Conservation (phyloP, 2,888 invertebrate genomes). For the Pollenia griseotomentosa region DNA sequence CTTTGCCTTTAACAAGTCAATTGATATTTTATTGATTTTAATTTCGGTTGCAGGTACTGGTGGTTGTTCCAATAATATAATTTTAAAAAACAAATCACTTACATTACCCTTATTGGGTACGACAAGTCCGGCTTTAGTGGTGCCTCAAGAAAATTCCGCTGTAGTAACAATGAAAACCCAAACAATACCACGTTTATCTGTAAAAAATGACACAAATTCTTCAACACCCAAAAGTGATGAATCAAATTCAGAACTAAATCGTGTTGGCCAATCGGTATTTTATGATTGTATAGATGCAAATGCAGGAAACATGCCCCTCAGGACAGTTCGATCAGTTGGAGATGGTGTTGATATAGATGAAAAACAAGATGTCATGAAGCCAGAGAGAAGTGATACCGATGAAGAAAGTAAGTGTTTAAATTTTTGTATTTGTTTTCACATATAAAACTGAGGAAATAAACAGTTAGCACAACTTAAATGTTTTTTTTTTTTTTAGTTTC, state of each 20-base stretch:
- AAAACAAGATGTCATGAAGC: conserved; percentile 92
- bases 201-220: conserved; percentile 68
- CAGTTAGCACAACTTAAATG: too few species aligned
- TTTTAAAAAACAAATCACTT: conserved; percentile 78
- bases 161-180: conserved; percentile 72
- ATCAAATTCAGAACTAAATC: conserved; percentile 82
- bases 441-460: neutral
- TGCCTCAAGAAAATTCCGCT: conserved; percentile 74
- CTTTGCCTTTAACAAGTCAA: conserved; percentile 28
- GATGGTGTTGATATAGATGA: conserved; percentile 85
- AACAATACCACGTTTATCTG: conserved; percentile 75
- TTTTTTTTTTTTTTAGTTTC: conserved; percentile 85
- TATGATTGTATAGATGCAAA: conserved; percentile 84
- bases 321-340: conserved; percentile 60
- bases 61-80: conserved; percentile 61
- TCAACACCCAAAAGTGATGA: conserved; percentile 79
- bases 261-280: conserved; percentile 84
- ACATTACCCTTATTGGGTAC: conserved; percentile 80
- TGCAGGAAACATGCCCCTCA: conserved; percentile 56
- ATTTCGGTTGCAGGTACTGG: conserved; percentile 54
- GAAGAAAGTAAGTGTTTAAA: conserved; percentile 87
- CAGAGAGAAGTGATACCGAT: conserved; percentile 88
- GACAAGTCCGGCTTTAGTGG: conserved; percentile 76
- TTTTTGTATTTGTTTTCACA: neutral
- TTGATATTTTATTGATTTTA: conserved; percentile 43